phyloP scores from a whole-genome alignment of 2,113 vertebrate species.

The Phalacrocorax carbo region DNA sequence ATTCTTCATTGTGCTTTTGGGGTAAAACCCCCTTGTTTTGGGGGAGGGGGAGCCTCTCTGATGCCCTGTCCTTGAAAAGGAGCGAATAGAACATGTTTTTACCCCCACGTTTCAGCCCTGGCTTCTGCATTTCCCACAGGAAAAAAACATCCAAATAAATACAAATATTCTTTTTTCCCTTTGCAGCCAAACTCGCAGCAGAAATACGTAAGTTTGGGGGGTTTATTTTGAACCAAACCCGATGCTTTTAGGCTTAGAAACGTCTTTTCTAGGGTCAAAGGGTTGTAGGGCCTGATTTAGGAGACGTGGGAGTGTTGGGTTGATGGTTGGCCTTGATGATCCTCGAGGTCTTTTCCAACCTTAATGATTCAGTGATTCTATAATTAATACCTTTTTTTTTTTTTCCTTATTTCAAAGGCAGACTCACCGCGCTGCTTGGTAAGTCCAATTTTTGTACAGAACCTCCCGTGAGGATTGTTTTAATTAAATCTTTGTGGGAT shows the following conservation, averaged over 20 bases:
- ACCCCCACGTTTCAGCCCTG: fast-evolving
- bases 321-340: no score
- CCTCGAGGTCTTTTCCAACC: no score
- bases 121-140: fast-evolving
- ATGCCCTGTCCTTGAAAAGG: fast-evolving
- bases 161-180: background rate
- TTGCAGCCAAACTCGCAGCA: background rate
- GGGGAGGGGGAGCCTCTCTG: no score
- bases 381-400: background rate
- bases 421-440: background rate
- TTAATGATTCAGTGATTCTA: no score
- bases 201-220: background rate
- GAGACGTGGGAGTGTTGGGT: no score
- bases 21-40: background rate
- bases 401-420: background rate
- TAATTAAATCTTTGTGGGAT: no score
- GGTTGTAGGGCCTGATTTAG: no score
- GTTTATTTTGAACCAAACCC: background rate
- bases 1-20: fast-evolving
- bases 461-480: background rate
- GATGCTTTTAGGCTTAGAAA: background rate
- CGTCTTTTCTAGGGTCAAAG: no score
- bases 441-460: background rate
- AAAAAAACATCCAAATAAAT: background rate
- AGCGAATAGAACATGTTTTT: fast-evolving